These are phyloP conservation scores for Halichoerus grypus DNA, from an alignment of 2,113 vertebrate species.

Conservation along the genomic window DNA sequence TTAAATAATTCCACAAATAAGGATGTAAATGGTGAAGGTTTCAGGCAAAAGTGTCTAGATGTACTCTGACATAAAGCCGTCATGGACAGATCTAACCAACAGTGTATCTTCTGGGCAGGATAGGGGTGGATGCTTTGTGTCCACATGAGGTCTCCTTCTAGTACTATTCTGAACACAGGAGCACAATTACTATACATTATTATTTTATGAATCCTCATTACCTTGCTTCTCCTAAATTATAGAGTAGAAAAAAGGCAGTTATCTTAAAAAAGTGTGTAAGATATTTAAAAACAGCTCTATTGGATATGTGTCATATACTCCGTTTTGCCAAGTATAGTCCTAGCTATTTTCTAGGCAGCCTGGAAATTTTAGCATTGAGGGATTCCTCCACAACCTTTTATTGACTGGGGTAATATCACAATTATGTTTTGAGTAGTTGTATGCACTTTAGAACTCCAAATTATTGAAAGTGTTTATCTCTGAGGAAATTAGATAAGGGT, in stretches of 20 bases:
- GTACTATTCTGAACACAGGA: neutral
- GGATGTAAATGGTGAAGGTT: neutral
- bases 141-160: neutral
- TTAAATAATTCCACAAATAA: neutral
- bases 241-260: neutral
- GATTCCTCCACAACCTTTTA: neutral
- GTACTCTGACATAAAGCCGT: neutral
- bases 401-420: neutral
- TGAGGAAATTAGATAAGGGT: neutral
- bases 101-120: neutral
- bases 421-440: neutral
- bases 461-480: neutral
- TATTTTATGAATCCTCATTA: neutral
- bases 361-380: neutral
- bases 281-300: neutral
- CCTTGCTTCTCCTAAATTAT: neutral
- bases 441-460: neutral
- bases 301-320: neutral
- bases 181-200: neutral
- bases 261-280: neutral
- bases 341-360: neutral
- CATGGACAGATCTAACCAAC: too few species aligned
- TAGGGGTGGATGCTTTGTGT: accelerated
- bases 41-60: neutral
- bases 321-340: neutral